These are phyloP conservation scores for Dorcus parallelipipedus DNA, from an alignment of 2,888 invertebrate species.

Conservation along the genomic window DNA sequence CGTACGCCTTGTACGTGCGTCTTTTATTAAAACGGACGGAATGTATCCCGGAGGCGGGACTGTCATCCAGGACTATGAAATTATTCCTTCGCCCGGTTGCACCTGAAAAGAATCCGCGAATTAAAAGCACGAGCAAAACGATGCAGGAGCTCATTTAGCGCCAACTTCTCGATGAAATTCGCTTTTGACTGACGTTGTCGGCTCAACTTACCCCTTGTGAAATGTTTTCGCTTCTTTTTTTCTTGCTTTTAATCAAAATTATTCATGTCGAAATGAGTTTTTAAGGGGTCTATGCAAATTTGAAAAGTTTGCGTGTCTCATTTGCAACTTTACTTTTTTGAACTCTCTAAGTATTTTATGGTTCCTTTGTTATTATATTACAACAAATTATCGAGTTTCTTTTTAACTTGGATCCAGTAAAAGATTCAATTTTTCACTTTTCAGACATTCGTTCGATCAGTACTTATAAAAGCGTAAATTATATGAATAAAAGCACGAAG, in stretches of 20 bases:
- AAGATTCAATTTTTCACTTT: too few species aligned
- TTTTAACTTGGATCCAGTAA: too few species aligned
- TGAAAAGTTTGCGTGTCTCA: not conserved
- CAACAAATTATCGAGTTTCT: too few species aligned
- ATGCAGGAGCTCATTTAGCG: conserved; percentile 37
- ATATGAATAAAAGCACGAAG: too few species aligned
- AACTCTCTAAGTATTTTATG: too few species aligned
- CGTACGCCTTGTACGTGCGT: conserved; percentile 34
- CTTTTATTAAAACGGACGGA: conserved; percentile 38
- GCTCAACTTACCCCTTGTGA: not conserved
- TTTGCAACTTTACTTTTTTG: too few species aligned
- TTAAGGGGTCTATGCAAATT: not conserved
- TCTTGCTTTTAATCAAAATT: not conserved
- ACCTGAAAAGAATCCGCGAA: conserved; percentile 34
- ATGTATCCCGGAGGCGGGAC: conserved; percentile 35
- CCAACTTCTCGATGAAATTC: conserved; percentile 19
- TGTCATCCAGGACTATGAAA: conserved; percentile 39
- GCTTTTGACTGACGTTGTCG: not conserved
- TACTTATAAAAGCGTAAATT: too few species aligned
- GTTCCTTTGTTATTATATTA: too few species aligned
- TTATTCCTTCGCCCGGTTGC: conserved; percentile 37
- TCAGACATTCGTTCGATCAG: too few species aligned
- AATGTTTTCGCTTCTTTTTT: not conserved
- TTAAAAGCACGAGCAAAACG: conserved; percentile 38
- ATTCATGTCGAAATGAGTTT: not conserved